These are phyloP conservation scores for Rhodophaea formosa DNA, from an alignment of 2,888 invertebrate species.

Conservation along the genomic window DNA sequence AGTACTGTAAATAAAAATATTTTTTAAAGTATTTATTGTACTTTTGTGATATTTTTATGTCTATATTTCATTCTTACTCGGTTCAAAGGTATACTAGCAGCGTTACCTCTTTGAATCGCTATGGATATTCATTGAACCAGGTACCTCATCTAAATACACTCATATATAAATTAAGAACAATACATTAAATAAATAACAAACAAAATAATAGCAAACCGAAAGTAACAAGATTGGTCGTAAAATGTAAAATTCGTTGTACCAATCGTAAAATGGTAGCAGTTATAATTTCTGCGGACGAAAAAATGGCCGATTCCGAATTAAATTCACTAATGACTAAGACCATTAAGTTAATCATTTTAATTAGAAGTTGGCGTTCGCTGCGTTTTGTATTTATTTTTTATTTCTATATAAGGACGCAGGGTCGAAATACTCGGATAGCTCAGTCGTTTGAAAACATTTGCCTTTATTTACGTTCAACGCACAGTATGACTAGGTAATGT, in stretches of 20 bases:
- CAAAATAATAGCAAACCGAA: conserved; percentile 44
- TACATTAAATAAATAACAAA: conserved; percentile 7
- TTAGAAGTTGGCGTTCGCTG: conserved; percentile 73
- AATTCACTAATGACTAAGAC: conserved; percentile 81
- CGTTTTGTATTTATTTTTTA: conserved; percentile 42
- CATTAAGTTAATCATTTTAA: conserved; percentile 82
- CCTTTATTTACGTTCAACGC: too few species aligned
- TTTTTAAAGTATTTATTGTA: too few species aligned
- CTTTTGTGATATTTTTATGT: too few species aligned
- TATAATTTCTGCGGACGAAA: conserved; percentile 63
- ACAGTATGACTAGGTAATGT: too few species aligned
- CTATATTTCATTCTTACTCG: too few species aligned
- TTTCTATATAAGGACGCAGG: conserved; percentile 31
- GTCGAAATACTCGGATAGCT: conserved; percentile 18
- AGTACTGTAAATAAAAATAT: too few species aligned
- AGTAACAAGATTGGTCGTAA: conserved; percentile 53
- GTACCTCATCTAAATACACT: too few species aligned
- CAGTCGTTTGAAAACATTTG: too few species aligned
- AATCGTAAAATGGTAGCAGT: conserved; percentile 59
- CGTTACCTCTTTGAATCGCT: too few species aligned
- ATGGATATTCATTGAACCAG: too few species aligned
- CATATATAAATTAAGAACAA: neutral
- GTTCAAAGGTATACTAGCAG: too few species aligned
- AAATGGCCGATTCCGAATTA: conserved; percentile 73
- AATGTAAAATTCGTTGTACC: conserved; percentile 47